Conservation (phyloP, 2,888 invertebrate genomes). For the Aleiodes alternator region DNA sequence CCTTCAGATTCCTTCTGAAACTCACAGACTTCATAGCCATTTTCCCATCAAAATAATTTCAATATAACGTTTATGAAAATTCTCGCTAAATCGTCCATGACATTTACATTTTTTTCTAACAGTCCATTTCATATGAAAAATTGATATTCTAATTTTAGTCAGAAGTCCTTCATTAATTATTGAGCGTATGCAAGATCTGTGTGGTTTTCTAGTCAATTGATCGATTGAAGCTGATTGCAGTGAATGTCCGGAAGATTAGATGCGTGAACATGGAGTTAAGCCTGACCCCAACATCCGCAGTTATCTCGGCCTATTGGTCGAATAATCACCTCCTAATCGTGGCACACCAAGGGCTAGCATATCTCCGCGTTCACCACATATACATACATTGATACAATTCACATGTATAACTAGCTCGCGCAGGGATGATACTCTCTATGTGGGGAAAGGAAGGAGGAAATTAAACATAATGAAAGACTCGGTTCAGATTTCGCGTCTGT, state of each 20-base stretch:
- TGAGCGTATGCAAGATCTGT: background rate
- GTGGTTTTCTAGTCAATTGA: conserved; percentile 31
- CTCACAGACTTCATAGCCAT: no score
- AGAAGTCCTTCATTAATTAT: background rate
- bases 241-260: conserved; percentile 41
- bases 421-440: background rate
- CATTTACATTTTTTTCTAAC: no score
- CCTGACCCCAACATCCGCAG: conserved; percentile 47
- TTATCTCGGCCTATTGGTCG: conserved; percentile 52
- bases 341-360: conserved; percentile 47
- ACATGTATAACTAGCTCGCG: background rate
- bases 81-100: no score
- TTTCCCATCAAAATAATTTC: no score
- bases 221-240: conserved; percentile 36
- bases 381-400: conserved; percentile 6
- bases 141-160: background rate
- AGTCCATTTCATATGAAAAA: no score
- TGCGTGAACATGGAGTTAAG: conserved; percentile 46
- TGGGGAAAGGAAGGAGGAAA: background rate
- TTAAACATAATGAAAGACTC: conserved; percentile 14
- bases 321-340: conserved; percentile 60
- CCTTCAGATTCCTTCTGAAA: no score
- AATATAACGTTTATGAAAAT: no score
- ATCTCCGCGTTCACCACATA: conserved; percentile 30
- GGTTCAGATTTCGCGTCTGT: conserved; percentile 12